A percentile compares a stretch with the other conserved stretches of the same genome.
These are phyloP conservation scores for Tipula vernalis DNA, from an alignment of 2,888 invertebrate genomes.

Conservation along the genomic window DNA sequence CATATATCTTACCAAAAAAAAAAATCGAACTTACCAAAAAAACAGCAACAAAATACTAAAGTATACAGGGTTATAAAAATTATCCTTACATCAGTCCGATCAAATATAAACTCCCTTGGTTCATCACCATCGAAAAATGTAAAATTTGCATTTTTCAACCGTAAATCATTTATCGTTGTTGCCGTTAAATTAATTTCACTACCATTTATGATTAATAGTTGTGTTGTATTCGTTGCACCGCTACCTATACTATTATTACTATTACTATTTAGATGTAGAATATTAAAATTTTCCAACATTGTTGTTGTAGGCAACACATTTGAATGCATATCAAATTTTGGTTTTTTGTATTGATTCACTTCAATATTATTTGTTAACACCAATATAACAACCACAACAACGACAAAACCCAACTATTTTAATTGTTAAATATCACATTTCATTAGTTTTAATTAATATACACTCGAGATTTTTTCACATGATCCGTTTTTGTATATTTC, in stretches of 20 bases:
- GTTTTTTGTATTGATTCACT: not conserved
- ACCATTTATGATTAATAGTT: not conserved
- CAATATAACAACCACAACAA: not conserved
- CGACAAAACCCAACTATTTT: too few species aligned
- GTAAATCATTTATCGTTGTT: not conserved
- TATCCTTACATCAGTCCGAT: conserved; percentile 56
- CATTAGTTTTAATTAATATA: not conserved
- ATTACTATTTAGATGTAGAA: not conserved
- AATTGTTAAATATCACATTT: not conserved
- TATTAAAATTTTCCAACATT: not conserved
- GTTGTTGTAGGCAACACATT: not conserved
- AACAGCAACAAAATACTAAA: conserved; percentile 67
- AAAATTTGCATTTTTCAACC: not conserved
- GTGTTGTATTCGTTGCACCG: not conserved
- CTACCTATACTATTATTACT: not conserved
- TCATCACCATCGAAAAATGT: not conserved
- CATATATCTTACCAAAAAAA: too few species aligned
- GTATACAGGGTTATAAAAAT: conserved; percentile 65
- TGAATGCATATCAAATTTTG: not conserved
- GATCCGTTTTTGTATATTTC: not conserved
- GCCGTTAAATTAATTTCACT: not conserved
- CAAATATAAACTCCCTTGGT: conserved; percentile 58
- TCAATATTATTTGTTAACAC: not conserved
- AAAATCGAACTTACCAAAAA: conserved; percentile 78
- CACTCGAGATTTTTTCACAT: not conserved